Evolutionary conservation across 2,797 vertebrate species (phyloP), one percentile per base, ranked within the genome.

Genomic region (Lophius americanus): DNA sequence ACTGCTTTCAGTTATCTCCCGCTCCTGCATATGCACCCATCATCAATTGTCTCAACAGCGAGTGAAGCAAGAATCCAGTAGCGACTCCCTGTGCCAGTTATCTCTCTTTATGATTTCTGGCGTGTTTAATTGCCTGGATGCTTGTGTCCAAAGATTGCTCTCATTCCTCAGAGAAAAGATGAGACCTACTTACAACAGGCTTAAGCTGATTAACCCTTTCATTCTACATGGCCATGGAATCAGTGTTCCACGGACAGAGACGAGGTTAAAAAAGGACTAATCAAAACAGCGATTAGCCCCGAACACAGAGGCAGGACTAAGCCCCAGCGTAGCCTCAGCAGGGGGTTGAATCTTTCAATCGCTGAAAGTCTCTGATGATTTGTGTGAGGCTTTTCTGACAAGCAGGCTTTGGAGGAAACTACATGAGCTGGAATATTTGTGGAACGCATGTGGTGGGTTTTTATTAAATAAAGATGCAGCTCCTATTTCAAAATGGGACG

Each of bases 151-250:
- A 86, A 79, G 70, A 83, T 75, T 14, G 70, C 84, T 84, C 84
- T 83, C 80, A 2, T 77, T 79, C 57, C 69, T 73, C 61, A 11
- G 78, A 88, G 83, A 91, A 91, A 85, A 85, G 89, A 92, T 86
- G 90, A 85, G 83, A 91, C 87, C 91, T 90, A 86, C 73, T 87
- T 90, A 90, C 91, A 91, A 92, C 84, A 81, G 71, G 92, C 90
- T 93, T 94, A 94, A 92, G 90, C 89, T 88, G 90, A 89, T 93
- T 92, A 92, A 92, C 73, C 91, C 89, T 88, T 92, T 93, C 75
- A 91, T 89, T 85, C 87, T 78, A 87, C 85, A 64, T 60, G 85
- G 80, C 82, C 51, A 52, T 73, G 64, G 75, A 87, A 92, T 90
- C 70, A 69, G 69, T 61, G 69, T 77, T 74, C 49, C 51, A 50